phyloP scores from a whole-genome alignment of 2,113 vertebrate genomes.

The Corythaeola cristata region DNA sequence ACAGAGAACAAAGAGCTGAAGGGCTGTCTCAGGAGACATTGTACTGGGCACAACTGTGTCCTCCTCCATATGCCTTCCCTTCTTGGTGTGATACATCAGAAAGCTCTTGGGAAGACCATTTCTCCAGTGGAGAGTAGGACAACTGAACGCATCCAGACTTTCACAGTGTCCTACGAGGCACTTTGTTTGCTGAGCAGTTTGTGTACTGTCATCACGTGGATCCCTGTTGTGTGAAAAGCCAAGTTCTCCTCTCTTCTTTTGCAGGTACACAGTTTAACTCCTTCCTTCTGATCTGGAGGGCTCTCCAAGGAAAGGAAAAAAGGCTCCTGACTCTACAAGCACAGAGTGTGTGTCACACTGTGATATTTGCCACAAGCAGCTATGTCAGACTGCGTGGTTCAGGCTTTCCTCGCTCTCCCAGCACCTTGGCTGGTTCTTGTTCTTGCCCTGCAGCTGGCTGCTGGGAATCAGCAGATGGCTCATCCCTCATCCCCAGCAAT shows the following conservation, averaged over 20 bases:
- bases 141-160: not conserved
- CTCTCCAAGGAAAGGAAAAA: not conserved
- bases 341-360: too few species aligned
- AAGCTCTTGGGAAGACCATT: not conserved
- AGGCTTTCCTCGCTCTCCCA: not conserved
- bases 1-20: not conserved
- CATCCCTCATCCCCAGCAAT: not conserved
- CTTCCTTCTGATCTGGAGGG: not conserved
- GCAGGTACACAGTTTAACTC: not conserved
- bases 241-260: not conserved
- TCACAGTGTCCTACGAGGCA: too few species aligned
- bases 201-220: not conserved
- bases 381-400: not conserved
- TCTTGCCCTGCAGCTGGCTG: not conserved
- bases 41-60: not conserved
- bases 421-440: not conserved
- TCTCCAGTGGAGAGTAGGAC: not conserved
- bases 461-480: not conserved
- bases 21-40: accelerated
- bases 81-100: not conserved
- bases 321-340: not conserved
- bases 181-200: not conserved
- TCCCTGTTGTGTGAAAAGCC: not conserved
- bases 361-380: not conserved
- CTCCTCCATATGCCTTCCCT: not conserved